These are phyloP conservation scores for Platysteira castanea DNA, from an alignment of 2,113 vertebrate genomes.

Conservation along the genomic window DNA sequence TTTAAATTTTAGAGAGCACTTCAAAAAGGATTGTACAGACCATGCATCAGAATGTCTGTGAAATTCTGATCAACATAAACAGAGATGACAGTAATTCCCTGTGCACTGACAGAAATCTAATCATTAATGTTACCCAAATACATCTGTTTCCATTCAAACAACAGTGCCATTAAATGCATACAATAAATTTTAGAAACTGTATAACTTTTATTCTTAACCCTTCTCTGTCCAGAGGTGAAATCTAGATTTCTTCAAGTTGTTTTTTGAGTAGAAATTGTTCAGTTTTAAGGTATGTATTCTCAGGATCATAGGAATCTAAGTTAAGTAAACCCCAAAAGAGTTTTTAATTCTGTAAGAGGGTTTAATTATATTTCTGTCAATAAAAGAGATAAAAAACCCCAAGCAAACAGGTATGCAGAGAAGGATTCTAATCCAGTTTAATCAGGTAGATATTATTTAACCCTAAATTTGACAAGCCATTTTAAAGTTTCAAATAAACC, in stretches of 20 bases:
- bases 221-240: background rate
- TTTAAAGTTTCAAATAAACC: background rate
- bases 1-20: background rate
- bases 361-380: background rate
- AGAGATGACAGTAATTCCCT: background rate
- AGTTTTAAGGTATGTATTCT: background rate
- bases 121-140: background rate
- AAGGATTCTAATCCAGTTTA: background rate
- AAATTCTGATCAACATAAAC: background rate
- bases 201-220: background rate
- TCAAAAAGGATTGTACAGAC: background rate
- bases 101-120: background rate
- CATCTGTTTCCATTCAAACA: background rate
- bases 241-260: background rate
- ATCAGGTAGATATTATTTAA: background rate
- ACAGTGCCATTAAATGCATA: background rate
- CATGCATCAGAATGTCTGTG: background rate
- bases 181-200: background rate
- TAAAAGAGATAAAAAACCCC: background rate
- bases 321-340: background rate
- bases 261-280: background rate
- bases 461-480: background rate
- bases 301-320: background rate
- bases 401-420: fast-evolving
- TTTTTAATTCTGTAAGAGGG: background rate